Base-by-base conservation (phyloP, 1,140 invertebrate genomes). In the Aphelinus certus region DNA sequence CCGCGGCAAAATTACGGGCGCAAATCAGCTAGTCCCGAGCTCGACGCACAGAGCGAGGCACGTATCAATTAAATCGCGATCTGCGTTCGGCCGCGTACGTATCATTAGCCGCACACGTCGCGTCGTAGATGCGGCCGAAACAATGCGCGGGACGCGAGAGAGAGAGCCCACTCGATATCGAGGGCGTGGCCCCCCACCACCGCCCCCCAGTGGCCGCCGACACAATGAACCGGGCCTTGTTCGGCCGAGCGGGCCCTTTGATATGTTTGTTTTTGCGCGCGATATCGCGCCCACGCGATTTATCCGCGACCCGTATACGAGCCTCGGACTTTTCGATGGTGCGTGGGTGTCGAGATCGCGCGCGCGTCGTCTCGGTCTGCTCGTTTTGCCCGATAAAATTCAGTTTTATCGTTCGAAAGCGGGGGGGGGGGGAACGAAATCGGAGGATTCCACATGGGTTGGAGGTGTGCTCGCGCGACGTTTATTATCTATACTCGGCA, bases 41-140 rank as follows among this genome's bases (percentile, higher is more conserved):
- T 26, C 26, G 26, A 26, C 26, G 26, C 26, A 26, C 26, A 26
- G 26, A 26, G 26, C 26, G 26, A 5, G 26, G 45, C 45, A 60
- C 42, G 57, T 43, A 60, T 43, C 45, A 45, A 60, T 60, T 60
- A 60, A 60, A 60, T 60, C 6, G 58, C 58, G 58, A 26, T 26
- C 26, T 26, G 26, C 26, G 26, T 26, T 26, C 26, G 26, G 26
- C 26, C 26, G 26, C 26, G 26, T 26, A 26, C 26, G 26, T 26
- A 26, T 43, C 42, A 60, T 60, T 60, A 60, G 58, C 58, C 58
- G 42, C 58, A 60, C 58, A 60, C 58, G 58, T 60, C 55, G 55
- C 58, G 58, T 43, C 26, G 45, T 60, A 60, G 42, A 43, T 7
- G 58, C 26, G 26, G 42, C 26, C 26, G 9, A 42, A n/a, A 71